These are phyloP conservation scores for Cataglyphis cursor DNA, from an alignment of 2,888 invertebrate genomes.

Conservation along the genomic window DNA sequence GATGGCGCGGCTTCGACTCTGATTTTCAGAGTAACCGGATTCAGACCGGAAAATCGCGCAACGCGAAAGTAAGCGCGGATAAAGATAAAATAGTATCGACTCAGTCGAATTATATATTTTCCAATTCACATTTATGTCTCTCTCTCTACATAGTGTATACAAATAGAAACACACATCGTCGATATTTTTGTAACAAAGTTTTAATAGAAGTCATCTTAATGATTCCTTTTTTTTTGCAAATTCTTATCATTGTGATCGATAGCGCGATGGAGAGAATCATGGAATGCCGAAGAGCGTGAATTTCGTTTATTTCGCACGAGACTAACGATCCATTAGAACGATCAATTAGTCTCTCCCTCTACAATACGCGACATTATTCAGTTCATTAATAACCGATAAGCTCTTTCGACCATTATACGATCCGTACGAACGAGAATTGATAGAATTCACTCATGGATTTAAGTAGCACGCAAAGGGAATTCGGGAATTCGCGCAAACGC, in stretches of 20 bases:
- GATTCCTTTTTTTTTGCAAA: background rate
- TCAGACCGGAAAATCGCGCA: conserved; percentile 37
- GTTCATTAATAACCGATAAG: conserved; percentile 79
- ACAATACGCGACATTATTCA: conserved; percentile 72
- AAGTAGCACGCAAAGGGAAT: conserved; percentile 66
- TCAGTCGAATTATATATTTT: background rate
- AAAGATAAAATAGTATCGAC: background rate
- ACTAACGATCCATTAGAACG: conserved; percentile 77
- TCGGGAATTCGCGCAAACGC: conserved; percentile 40
- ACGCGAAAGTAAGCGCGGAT: background rate
- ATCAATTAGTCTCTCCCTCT: conserved; percentile 49
- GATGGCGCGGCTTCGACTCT: conserved; percentile 54
- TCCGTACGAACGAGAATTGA: conserved; percentile 73
- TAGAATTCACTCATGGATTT: conserved; percentile 70
- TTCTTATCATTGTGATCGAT: conserved; percentile 70
- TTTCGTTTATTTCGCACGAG: conserved; percentile 69
- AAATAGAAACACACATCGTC: background rate
- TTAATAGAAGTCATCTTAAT: background rate
- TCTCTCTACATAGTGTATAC: too few relatives aligned
- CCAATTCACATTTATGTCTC: background rate
- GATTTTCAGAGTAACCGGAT: conserved; percentile 34
- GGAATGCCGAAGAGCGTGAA: conserved; percentile 45
- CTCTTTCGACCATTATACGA: conserved; percentile 75
- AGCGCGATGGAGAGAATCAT: conserved; percentile 74
- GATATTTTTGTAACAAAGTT: background rate